Base-by-base conservation (phyloP, 2,113 vertebrate genomes). In the Thalassarche chlororhynchos region DNA sequence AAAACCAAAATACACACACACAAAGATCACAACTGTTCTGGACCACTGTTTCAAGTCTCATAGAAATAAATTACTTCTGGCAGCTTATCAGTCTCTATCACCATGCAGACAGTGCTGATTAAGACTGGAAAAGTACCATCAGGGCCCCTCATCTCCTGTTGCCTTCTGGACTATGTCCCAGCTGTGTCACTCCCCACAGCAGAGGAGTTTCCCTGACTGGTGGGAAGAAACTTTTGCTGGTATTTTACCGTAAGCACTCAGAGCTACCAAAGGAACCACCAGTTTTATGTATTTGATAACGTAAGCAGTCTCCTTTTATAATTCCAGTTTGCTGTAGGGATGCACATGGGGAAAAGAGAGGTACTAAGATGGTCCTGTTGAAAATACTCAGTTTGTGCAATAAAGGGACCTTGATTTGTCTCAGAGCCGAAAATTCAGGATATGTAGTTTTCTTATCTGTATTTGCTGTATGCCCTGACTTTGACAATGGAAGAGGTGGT, bases 131-230 rank as follows among this genome's bases (percentile, higher is more conserved):
- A 91, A 82, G 74, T 92, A 84, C 87, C 94, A 94, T 11, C 4
- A 6, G 84, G 94, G 87, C 91, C 93, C 94, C 84, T 97, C 91
- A 87, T 89, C 87, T 96, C 78, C 74, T 95, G 36, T 94, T 96
- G 94, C 87, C 79, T 95, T 96, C 95, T 86, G 93, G 90, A 90
- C 78, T 74, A 0, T 90, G 84, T 95, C 91, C 90, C 87, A 91
- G 91, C 83, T 96, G 91, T 94, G 89, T 96, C 95, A 94, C 61
- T 96, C 52, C 72, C 77, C 84, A 92, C 49, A 79, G 74, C 80
- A 72, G 38, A 91, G 86, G 68, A 83, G 89, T 94, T 97, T 94
- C 70, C 74, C 81, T 95, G 29, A 61, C 58, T 83, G 52, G 66
- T 94, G 31, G 52, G 69, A 92, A 93, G 80, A 92, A 95, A 82